Base-by-base conservation (phyloP, 2,113 vertebrate genomes). In the Acinonyx jubatus region DNA sequence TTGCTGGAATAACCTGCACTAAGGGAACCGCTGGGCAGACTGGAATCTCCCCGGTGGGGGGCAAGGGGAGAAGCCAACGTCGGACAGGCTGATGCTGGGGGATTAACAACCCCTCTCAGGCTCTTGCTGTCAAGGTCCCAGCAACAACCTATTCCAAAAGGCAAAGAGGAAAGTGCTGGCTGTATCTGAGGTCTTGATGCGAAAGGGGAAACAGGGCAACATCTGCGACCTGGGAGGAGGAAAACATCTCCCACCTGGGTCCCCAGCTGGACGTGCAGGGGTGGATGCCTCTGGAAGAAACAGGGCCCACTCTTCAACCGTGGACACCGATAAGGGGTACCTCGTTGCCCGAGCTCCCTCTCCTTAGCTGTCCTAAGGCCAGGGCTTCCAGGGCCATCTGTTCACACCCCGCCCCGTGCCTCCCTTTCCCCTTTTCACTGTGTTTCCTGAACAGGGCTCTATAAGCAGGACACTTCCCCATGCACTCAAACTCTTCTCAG, bases 321-420 rank as follows among this genome's bases (percentile, higher is more conserved):
- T 57, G 31, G 31, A 66, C 3, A 11, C 36, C 19, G 45, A 21
- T 1, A 18, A 36, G 66, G n/a, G 19, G 21, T n/a, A 25, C 41
- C 45, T n/a, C 1, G 4, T 9, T 19, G 10, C 61, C 2, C 0
- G 9, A 21, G 14, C 50, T 61, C 68, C 19, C 27, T 61, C 19
- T 55, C 55, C 19, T 13, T 23, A 33, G 63, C 9, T 10, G 33
- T 73, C 86, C 16, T 29, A 38, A 13, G 2, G 3, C 9, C 5
- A 27, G 45, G 36, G 21, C 31, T 79, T 36, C 15, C 15, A 1
- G 50, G 21, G 7, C 25, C 69, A n/a, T 12, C 25, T 63, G 73
- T 45, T 27, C 73, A 16, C 19, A 4, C 2, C 23, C 18, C 0
- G 4, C 38, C 23, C 73, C 25, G 25, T 0, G 0, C 3, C 1